Evolutionary conservation across 1,140 invertebrate genomes (phyloP).

Genomic region (Heliothis subflexa): DNA sequence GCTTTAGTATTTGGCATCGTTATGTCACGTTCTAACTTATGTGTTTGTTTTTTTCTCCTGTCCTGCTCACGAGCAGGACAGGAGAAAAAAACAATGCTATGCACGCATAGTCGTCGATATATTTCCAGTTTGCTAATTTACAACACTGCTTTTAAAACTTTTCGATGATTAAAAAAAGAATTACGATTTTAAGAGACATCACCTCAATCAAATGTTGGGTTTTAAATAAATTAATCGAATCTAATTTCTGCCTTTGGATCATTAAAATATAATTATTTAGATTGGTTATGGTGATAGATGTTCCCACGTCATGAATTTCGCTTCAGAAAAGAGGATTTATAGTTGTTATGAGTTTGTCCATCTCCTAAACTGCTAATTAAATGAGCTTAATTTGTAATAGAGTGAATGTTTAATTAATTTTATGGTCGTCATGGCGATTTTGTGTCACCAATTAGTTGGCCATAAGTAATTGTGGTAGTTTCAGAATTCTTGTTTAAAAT

Average conservation of each 20-base stretch:
- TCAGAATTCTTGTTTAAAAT: background rate
- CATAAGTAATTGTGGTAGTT: background rate
- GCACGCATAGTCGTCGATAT: slow-evolving; percentile 19
- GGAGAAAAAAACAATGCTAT: no score
- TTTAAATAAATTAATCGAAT: slow-evolving; percentile 17
- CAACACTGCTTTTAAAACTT: slow-evolving; percentile 12
- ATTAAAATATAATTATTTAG: slow-evolving; percentile 3
- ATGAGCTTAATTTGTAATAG: slow-evolving; percentile 21
- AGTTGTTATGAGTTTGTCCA: slow-evolving; percentile 16
- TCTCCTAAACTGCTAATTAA: slow-evolving; percentile 34
- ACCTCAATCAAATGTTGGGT: slow-evolving; percentile 22
- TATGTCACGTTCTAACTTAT: slow-evolving; percentile 41
- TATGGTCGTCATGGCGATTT: background rate
- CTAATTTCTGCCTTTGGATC: slow-evolving; percentile 7
- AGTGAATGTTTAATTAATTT: slow-evolving; percentile 34
- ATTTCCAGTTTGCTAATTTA: slow-evolving; percentile 28
- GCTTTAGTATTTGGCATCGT: slow-evolving; percentile 52
- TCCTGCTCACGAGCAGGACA: no score
- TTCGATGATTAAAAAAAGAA: background rate
- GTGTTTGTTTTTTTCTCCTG: slow-evolving; percentile 36
- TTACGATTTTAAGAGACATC: background rate
- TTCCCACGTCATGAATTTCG: slow-evolving; percentile 9
- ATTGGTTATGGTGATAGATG: no score
- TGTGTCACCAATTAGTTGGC: slow-evolving; percentile 35
- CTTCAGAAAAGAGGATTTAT: slow-evolving; percentile 24